Evolutionary conservation across 2,888 invertebrate species (phyloP).

Genomic region (Platycnemis pennipes): DNA sequence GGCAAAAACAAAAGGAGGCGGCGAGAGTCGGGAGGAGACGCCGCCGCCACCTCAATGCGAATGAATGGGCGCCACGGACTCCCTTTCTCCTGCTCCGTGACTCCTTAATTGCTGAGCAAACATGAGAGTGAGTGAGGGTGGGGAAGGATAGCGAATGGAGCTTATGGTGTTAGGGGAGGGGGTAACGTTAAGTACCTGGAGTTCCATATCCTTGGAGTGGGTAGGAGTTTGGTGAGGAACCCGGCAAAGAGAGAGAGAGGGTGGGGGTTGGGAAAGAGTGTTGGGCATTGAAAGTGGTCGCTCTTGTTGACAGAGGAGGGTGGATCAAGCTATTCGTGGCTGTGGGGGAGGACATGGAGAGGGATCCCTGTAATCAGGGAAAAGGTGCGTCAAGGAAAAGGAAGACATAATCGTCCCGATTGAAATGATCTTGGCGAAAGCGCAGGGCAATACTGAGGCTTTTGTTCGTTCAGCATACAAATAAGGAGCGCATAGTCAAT

Average conservation of each 20-base stretch:
- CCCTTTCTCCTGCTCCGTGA: not conserved
- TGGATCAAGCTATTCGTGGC: conserved; percentile 10
- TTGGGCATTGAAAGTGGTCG: not conserved
- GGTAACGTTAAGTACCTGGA: conserved; percentile 18
- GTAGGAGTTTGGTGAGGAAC: not conserved
- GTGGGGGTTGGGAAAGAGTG: not conserved
- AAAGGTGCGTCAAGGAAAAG: not conserved
- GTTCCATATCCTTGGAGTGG: not conserved
- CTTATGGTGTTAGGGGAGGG: conserved; percentile 15
- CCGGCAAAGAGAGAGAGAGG: not conserved
- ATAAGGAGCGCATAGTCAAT: too few species aligned
- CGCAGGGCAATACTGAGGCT: not conserved
- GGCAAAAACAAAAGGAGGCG: not conserved
- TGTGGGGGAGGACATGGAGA: not conserved
- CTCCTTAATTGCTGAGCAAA: conserved; percentile 36
- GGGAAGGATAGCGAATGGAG: not conserved
- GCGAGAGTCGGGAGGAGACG: not conserved
- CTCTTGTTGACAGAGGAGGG: conserved; percentile 18
- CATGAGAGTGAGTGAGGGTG: not conserved
- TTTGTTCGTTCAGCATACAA: too few species aligned
- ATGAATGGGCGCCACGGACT: not conserved
- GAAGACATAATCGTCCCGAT: not conserved
- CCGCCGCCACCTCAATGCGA: not conserved
- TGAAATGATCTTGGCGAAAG: not conserved
- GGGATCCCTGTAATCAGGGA: conserved; percentile 14